Percentiles rank a stretch among this genome's conserved stretches.
Conservation (phyloP, 1,140 invertebrate species). For the Ruditapes philippinarum region DNA sequence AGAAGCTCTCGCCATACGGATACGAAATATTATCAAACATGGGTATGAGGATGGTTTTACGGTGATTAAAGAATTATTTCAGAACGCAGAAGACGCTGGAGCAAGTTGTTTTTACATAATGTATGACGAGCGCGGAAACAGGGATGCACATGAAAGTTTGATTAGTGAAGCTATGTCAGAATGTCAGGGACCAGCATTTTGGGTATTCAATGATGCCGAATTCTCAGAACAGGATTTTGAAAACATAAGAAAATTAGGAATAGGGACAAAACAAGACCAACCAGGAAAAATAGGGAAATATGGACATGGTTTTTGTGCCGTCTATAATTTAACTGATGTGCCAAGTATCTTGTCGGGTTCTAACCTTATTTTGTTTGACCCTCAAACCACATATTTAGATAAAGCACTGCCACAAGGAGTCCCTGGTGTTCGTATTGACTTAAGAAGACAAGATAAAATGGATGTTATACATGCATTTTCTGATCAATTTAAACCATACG, state of each 20-base stretch:
- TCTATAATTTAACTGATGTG: constrained; percentile 82
- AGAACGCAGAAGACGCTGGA: constrained; percentile 87
- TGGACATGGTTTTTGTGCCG: constrained; percentile 82
- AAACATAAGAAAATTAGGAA: constrained; percentile 76
- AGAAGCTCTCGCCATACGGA: constrained; percentile 76
- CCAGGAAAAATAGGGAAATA: constrained; percentile 79
- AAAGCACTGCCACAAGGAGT: constrained; percentile 31
- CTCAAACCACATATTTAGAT: constrained; percentile 75
- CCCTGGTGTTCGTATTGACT: constrained; percentile 75
- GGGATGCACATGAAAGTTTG: constrained; percentile 69
- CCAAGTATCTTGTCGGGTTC: constrained; percentile 79
- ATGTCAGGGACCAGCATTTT: constrained; percentile 77
- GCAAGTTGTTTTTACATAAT: constrained; percentile 81
- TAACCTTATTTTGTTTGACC: constrained; percentile 81
- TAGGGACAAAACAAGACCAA: constrained; percentile 71
- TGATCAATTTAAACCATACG: constrained; percentile 62
- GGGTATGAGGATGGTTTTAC: constrained; percentile 78
- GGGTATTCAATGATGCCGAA: constrained; percentile 77
- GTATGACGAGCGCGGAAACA: constrained; percentile 78
- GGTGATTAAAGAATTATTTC: constrained; percentile 81
- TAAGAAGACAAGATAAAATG: constrained; percentile 57
- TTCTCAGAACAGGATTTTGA: constrained; percentile 75
- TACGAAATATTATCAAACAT: constrained; percentile 72
- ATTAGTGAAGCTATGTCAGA: constrained; percentile 75
- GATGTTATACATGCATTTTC: constrained; percentile 67